Percentiles rank a stretch among this genome's conserved stretches.
phyloP scores from a whole-genome alignment of 2,888 invertebrate species.

The Agrilus biguttatus region DNA sequence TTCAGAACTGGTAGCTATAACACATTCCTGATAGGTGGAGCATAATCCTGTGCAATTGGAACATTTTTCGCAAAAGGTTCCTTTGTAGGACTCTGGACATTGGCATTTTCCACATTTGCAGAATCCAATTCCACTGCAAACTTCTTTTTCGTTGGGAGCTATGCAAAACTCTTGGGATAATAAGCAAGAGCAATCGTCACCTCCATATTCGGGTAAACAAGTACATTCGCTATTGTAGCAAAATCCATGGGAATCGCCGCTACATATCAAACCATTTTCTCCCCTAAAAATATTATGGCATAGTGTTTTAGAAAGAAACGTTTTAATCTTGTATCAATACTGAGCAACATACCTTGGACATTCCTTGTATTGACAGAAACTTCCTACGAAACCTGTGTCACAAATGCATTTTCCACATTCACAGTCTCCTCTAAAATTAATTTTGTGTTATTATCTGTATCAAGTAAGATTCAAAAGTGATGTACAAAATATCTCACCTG shows the following conservation, averaged over 20 bases:
- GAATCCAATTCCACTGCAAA: slow-evolving; percentile 59
- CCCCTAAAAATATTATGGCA: background rate
- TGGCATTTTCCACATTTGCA: slow-evolving; percentile 54
- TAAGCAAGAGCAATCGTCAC: slow-evolving; percentile 43
- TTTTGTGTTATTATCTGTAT: background rate
- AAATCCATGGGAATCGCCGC: slow-evolving; percentile 42
- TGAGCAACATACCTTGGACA: slow-evolving; percentile 39
- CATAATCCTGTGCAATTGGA: slow-evolving; percentile 38
- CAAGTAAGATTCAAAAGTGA: background rate
- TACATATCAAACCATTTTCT: slow-evolving; percentile 33
- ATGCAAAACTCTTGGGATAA: slow-evolving; percentile 35
- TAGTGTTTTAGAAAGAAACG: background rate
- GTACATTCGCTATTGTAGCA: slow-evolving; percentile 65
- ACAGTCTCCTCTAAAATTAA: slow-evolving; percentile 49
- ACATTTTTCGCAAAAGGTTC: slow-evolving; percentile 39
- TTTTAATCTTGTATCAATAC: background rate
- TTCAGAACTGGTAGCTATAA: slow-evolving; percentile 7
- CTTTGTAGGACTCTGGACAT: slow-evolving; percentile 26
- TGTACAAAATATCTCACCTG: slow-evolving; percentile 7
- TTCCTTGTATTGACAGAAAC: slow-evolving; percentile 46
- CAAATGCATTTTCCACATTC: slow-evolving; percentile 64
- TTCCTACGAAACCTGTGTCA: slow-evolving; percentile 41
- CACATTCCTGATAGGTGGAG: slow-evolving; percentile 35
- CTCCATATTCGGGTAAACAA: slow-evolving; percentile 45
- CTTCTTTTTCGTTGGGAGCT: slow-evolving; percentile 33